phyloP scores from a whole-genome alignment of 2,888 invertebrate genomes.

The Ctena decussata region DNA sequence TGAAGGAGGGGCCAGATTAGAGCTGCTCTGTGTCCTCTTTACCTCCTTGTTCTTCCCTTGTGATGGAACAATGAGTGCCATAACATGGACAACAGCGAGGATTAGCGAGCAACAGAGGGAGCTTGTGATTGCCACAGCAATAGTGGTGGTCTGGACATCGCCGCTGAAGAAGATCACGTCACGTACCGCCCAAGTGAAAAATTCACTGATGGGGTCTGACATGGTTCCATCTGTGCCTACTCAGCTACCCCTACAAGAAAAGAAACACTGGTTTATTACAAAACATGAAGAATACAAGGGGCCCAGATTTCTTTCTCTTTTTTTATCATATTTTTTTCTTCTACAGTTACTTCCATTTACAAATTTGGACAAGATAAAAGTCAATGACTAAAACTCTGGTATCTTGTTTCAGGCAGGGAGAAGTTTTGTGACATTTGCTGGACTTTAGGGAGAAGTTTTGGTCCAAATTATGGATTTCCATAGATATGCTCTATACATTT shows the following conservation, averaged over 20 bases:
- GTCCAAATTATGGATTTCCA: no score
- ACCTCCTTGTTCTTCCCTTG: constrained; percentile 22
- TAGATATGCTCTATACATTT: no score
- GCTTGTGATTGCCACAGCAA: constrained; percentile 79
- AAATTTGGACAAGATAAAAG: no score
- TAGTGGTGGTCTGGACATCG: constrained; percentile 79
- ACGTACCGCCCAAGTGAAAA: constrained; percentile 68
- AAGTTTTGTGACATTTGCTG: no score
- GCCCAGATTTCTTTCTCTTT: no score
- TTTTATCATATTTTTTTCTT: no score
- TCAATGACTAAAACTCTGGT: no score
- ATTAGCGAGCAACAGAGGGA: constrained; percentile 78
- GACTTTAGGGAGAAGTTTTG: no score
- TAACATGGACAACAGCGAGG: constrained; percentile 69
- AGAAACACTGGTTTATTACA: no score
- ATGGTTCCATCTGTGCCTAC: constrained; percentile 29
- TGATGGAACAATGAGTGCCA: constrained; percentile 58
- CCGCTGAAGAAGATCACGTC: constrained; percentile 79
- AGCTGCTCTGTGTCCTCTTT: constrained; percentile 4
- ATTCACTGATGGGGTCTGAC: constrained; percentile 64
- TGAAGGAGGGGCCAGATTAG: neutral
- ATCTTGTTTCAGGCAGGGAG: no score
- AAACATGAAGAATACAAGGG: no score
- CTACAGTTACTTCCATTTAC: no score
- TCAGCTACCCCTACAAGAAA: neutral